Evolutionary conservation across 1,140 invertebrate species (phyloP).

Genomic region (Drosophila rufa): DNA sequence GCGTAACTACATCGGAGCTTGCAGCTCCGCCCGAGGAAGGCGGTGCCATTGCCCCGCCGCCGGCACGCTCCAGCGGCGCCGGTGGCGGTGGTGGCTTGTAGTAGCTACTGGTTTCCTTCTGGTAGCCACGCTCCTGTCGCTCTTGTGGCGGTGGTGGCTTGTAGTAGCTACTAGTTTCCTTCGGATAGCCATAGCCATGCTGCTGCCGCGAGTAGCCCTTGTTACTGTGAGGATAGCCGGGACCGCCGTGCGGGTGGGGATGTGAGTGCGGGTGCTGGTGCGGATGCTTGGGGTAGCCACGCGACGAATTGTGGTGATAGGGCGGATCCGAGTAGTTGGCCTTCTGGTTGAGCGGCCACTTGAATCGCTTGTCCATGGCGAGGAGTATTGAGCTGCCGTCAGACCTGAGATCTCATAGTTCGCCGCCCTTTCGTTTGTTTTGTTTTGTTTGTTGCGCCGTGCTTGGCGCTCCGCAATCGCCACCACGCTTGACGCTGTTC

Average conservation of each 20-base stretch:
- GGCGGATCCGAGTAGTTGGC: conserved; percentile 39
- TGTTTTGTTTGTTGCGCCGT: conserved; percentile 63
- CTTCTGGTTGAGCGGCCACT: conserved; percentile 49
- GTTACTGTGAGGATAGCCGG: conserved; percentile 6
- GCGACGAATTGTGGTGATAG: conserved; percentile 31
- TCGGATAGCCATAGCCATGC: conserved; percentile 28
- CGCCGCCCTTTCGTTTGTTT: conserved; percentile 25
- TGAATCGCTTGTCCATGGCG: conserved; percentile 66
- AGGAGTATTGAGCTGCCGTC: conserved; percentile 14
- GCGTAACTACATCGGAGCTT: conserved; percentile 53
- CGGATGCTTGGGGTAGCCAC: conserved; percentile 13
- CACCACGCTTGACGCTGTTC: conserved; percentile 28
- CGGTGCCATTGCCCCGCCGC: conserved; percentile 29
- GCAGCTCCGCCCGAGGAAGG: conserved; percentile 18
- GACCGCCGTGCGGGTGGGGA: conserved; percentile 8
- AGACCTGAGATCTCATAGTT: conserved; percentile 60
- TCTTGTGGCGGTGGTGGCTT: conserved; percentile 29
- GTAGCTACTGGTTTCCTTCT: conserved; percentile 30
- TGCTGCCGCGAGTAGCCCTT: conserved; percentile 45
- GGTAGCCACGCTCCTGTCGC: conserved; percentile 14
- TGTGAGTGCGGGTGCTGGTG: conserved; percentile 7
- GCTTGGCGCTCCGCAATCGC: conserved; percentile 25
- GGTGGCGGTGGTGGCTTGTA: conserved; percentile 33
- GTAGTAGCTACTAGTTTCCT: conserved; percentile 31
- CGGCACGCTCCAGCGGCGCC: not conserved